Base-by-base conservation (phyloP, 2,888 invertebrate species). In the Drosophila diplacantha region DNA sequence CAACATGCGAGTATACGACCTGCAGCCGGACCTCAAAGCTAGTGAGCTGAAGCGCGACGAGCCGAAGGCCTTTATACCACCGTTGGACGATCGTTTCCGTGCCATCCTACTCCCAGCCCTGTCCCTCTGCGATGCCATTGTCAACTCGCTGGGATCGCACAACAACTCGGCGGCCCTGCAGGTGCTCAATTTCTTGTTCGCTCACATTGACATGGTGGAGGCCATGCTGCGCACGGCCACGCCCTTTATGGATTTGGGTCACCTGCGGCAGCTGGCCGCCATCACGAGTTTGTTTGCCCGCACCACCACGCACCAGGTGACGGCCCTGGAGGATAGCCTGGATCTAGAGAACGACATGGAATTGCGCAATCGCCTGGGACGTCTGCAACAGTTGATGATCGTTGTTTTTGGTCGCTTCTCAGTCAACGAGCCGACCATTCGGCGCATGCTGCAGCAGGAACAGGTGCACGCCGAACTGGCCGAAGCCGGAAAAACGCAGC, bases 81-180 rank as follows among this genome's bases (percentile, higher is more conserved):
- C 92, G 1, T 89, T 92, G 2, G 91, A 92, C 58, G 90, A 91
- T 54, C 91, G 96, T 46, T 97, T 95, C 88, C 92, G 95, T 43
- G 94, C 95, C 85, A 92, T 97, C 49, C 90, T 96, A 69, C 90
- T 95, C 54, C 96, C 97, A 0, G 94, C 95, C 20, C 88, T 97
- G 63, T 91, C 93, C 70, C 89, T 97, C 16, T 96, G 95, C 85
- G 93, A 95, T 85, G 93, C 94, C 12, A 88, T 97, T 44, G 90
- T 97, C 22, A 94, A 95, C 1, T 93, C 96, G 0, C 90, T 97
- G 49, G 96, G 96, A 29, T 90, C 93, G 0, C 93, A 94, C 76
- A 96, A 97, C 89, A 93, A 93, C 87, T 93, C 95, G 53, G 95
- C 94, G 49, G 92, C 94, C 14, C 89, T 92, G 9, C 96, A 96